Conservation (phyloP, 2,888 invertebrate genomes). For the Acleris emargana region DNA sequence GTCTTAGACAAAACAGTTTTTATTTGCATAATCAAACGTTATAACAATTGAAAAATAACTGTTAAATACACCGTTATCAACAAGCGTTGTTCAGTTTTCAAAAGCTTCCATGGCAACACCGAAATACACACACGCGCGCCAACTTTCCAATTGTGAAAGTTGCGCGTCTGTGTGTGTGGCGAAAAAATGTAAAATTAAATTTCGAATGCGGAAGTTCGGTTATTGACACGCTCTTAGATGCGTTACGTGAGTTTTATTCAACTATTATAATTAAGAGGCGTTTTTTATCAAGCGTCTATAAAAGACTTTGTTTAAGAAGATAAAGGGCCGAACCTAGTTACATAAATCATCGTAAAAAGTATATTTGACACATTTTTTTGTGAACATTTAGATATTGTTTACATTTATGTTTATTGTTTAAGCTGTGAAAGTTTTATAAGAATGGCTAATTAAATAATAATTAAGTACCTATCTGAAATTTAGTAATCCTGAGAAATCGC, state of each 20-base stretch:
- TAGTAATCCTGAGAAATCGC: background rate
- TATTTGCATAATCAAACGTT: constrained; percentile 26
- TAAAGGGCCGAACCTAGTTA: background rate
- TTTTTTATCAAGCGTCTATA: background rate
- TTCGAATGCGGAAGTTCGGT: constrained; percentile 58
- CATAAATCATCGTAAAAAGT: no score
- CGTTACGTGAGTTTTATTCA: constrained; percentile 11
- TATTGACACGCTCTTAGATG: constrained; percentile 43
- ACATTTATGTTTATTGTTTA: no score
- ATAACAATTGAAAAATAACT: constrained; percentile 30
- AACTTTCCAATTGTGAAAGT: constrained; percentile 62
- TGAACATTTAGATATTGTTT: no score
- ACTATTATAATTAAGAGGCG: background rate
- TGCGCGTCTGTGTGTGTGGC: constrained; percentile 47
- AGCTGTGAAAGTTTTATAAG: background rate
- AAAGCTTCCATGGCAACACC: constrained; percentile 47
- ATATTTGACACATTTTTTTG: no score
- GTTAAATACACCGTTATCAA: constrained; percentile 40
- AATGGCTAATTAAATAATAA: constrained; percentile 7
- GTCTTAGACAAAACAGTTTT: constrained; percentile 21
- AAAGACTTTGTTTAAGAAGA: background rate
- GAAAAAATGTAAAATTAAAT: constrained; percentile 47
- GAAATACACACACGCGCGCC: constrained; percentile 42
- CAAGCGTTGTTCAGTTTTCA: constrained; percentile 38
- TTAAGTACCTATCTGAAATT: constrained; percentile 11